These are phyloP conservation scores for Himalopsyche kuldschensis DNA, from an alignment of 2,888 invertebrate genomes.

Conservation along the genomic window DNA sequence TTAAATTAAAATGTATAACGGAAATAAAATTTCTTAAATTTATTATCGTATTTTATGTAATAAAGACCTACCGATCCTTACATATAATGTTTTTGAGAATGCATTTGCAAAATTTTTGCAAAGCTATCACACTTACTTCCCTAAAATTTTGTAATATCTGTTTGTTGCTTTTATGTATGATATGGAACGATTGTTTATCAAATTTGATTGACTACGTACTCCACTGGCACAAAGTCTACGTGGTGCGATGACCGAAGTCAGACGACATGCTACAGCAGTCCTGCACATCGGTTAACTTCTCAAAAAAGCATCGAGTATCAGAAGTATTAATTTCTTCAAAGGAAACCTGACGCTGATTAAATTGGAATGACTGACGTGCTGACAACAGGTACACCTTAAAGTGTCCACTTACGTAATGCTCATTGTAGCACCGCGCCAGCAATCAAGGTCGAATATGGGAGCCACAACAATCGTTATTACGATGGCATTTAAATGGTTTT, in stretches of 20 bases:
- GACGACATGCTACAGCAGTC: neutral
- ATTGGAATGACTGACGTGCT: neutral
- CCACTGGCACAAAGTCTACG: neutral
- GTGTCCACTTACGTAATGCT: neutral
- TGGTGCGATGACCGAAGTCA: neutral
- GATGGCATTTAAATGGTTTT: no score
- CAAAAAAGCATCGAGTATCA: neutral
- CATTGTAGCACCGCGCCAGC: neutral
- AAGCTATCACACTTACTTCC: no score
- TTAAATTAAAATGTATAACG: no score
- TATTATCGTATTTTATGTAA: no score
- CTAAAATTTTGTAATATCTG: no score
- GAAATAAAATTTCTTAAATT: no score
- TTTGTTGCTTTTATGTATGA: no score
- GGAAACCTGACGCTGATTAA: neutral
- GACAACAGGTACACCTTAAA: neutral
- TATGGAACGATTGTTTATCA: neutral
- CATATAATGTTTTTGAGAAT: no score
- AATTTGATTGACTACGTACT: neutral
- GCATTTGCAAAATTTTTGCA: no score
- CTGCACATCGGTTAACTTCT: neutral
- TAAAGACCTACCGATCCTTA: no score
- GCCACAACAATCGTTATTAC: neutral
- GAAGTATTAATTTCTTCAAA: neutral
- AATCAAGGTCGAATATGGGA: neutral